Evolutionary conservation across 2,113 vertebrate genomes (phyloP).

Genomic region (Reinhardtius hippoglossoides): DNA sequence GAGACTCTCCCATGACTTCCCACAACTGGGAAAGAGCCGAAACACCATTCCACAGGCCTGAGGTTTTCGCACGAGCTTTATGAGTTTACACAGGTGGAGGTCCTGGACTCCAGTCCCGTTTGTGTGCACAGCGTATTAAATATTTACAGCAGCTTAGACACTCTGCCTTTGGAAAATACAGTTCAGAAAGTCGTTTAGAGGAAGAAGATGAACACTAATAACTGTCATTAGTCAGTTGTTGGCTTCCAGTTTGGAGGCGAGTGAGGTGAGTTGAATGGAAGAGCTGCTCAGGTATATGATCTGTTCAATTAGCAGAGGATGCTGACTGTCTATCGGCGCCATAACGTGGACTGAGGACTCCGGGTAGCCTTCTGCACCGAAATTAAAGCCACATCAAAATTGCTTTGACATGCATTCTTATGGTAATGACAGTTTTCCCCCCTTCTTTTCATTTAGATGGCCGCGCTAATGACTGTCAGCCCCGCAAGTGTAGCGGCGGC

Average conservation of each 20-base stretch:
- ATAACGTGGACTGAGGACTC: conserved; percentile 51
- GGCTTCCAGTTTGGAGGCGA: conserved; percentile 29
- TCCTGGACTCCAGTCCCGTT: conserved; percentile 42
- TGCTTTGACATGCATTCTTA: conserved; percentile 71
- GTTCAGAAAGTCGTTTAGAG: conserved; percentile 39
- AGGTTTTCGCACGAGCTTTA: conserved; percentile 54
- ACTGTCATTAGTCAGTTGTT: conserved; percentile 50
- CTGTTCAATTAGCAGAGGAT: conserved; percentile 60
- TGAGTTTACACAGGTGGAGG: conserved; percentile 77
- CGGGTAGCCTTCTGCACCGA: conserved; percentile 31
- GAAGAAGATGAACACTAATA: conserved; percentile 23
- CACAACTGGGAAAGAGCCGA: conserved; percentile 42
- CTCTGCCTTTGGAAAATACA: conserved; percentile 39
- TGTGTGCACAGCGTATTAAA: conserved; percentile 55
- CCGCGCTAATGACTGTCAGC: conserved; percentile 61
- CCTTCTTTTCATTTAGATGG: conserved; percentile 62
- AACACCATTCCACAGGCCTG: conserved; percentile 45
- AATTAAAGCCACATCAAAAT: conserved; percentile 74
- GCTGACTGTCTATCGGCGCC: conserved; percentile 42
- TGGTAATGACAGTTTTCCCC: conserved; percentile 62
- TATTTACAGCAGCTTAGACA: conserved; percentile 68
- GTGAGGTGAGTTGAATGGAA: conserved; percentile 25
- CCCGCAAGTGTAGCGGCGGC: conserved; percentile 48
- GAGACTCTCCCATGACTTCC: conserved; percentile 46
- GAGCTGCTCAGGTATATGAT: conserved; percentile 46